Evolutionary conservation across 2,113 vertebrate genomes (phyloP).

Genomic region (Macrotus californicus): DNA sequence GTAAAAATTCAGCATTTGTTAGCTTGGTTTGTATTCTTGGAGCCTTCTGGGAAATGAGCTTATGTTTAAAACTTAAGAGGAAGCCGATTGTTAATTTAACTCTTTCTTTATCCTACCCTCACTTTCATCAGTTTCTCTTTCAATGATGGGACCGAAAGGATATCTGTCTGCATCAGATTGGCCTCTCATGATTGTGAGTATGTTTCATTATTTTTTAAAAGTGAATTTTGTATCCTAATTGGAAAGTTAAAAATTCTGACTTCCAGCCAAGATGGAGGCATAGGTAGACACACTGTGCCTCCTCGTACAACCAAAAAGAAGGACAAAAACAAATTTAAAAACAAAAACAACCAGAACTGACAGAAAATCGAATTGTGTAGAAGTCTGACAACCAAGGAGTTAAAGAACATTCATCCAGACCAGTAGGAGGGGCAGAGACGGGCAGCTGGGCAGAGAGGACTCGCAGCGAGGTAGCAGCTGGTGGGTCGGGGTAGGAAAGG

Average conservation of each 20-base stretch:
- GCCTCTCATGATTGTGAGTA: conserved; percentile 93
- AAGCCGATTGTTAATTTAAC: neutral
- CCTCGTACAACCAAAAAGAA: no score
- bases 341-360: no score
- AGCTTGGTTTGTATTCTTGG: neutral
- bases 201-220: neutral
- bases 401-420: no score
- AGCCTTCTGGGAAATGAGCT: neutral
- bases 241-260: neutral
- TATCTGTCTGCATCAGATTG: conserved; percentile 91
- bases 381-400: no score
- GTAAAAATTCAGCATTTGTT: neutral
- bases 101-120: neutral
- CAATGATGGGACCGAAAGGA: conserved; percentile 87
- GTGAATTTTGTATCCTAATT: conserved; percentile 1
- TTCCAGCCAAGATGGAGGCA: no score
- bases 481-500: no score
- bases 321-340: no score
- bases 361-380: no score
- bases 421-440: no score
- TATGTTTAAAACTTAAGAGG: neutral
- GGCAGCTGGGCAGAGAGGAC: no score
- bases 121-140: conserved; percentile 81
- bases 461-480: no score
- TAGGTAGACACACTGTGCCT: no score